Percentiles rank a stretch among this genome's conserved stretches.
These are phyloP conservation scores for Heliangelus exortis DNA, from an alignment of 2,797 vertebrate genomes.

Conservation along the genomic window DNA sequence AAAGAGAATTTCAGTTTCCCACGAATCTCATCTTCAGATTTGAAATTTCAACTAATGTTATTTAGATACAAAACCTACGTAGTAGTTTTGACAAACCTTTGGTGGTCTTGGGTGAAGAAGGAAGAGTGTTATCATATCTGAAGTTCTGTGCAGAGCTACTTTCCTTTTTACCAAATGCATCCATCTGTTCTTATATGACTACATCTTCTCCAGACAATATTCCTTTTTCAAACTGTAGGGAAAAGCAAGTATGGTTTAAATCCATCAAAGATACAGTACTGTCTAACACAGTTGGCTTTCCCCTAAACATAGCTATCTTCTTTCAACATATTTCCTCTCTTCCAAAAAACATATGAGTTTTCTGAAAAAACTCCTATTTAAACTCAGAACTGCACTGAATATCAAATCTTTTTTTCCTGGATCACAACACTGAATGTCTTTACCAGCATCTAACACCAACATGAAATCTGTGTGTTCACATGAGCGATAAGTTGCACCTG, in stretches of 20 bases:
- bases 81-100: neutral
- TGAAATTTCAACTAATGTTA: neutral
- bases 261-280: neutral
- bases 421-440: neutral
- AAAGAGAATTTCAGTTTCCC: neutral
- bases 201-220: neutral
- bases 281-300: neutral
- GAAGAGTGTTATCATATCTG: neutral
- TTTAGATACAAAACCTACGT: neutral
- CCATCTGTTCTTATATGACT: neutral
- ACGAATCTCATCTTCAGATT: neutral
- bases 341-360: neutral
- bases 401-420: neutral
- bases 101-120: neutral
- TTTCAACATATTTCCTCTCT: neutral
- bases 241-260: neutral
- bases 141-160: neutral
- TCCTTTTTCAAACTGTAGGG: neutral
- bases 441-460: neutral
- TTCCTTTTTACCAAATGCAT: neutral
- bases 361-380: neutral
- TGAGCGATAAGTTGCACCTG: conserved; percentile 6
- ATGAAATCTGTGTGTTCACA: neutral
- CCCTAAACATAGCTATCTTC: neutral
- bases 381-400: neutral